Evolutionary conservation across 2,797 vertebrate genomes (phyloP).

Genomic region (Anniella stebbinsi): DNA sequence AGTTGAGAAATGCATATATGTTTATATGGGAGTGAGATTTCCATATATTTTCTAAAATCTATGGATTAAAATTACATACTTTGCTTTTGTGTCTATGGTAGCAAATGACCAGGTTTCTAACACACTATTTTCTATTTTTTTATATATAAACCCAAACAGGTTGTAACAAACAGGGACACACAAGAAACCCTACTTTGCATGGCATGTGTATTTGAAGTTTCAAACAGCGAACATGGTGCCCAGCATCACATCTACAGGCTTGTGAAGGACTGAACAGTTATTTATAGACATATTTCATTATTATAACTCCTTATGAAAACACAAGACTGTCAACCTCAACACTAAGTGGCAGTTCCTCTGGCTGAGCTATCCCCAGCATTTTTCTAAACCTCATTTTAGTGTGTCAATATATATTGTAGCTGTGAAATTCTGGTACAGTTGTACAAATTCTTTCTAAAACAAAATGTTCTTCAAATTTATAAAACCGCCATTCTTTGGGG

Average conservation of each 20-base stretch:
- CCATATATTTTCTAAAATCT: not conserved
- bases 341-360: constrained; percentile 93
- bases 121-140: not conserved
- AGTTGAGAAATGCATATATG: not conserved
- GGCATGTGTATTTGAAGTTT: constrained; percentile 99
- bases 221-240: constrained; percentile 98
- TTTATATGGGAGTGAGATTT: not conserved
- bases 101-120: constrained; percentile 34
- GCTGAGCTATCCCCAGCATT: constrained; percentile 86
- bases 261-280: constrained; percentile 95
- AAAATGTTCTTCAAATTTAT: constrained; percentile 84
- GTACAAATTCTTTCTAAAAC: constrained; percentile 90
- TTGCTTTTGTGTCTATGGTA: not conserved
- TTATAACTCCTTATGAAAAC: constrained; percentile 80
- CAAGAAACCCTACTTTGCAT: constrained; percentile 99
- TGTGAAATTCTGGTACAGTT: constrained; percentile 97
- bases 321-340: constrained; percentile 94
- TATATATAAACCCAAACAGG: constrained; percentile 77
- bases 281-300: constrained; percentile 81
- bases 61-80: not conserved
- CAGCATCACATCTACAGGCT: constrained; percentile 99
- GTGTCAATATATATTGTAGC: constrained; percentile 94
- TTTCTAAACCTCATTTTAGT: constrained; percentile 88
- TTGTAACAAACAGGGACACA: constrained; percentile 98
- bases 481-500: constrained; percentile 77